phyloP scores from a whole-genome alignment of 2,113 vertebrate species.

The Oostethus manadensis region DNA sequence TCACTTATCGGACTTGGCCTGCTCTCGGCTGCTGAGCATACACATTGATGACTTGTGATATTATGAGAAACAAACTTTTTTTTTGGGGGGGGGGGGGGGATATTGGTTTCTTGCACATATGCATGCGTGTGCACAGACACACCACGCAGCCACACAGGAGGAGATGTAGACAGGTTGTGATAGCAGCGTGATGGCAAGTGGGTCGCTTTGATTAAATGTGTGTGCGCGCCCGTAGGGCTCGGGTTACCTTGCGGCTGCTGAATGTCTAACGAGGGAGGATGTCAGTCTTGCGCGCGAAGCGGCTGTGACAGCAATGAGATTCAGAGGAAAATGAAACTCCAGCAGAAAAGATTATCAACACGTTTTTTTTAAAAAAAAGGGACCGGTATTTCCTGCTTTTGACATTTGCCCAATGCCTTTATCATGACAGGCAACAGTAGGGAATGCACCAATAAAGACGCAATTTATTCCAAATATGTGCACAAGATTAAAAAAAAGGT shows the following conservation, averaged over 20 bases:
- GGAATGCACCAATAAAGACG: background rate
- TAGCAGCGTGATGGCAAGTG: conserved; percentile 43
- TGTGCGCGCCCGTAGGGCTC: conserved; percentile 23
- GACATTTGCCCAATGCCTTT: background rate
- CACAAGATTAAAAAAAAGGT: background rate
- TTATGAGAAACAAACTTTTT: too few relatives aligned
- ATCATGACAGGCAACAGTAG: conserved; percentile 3
- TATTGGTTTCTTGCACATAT: conserved; percentile 50
- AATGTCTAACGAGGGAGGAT: conserved; percentile 64
- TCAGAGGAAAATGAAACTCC: conserved; percentile 56
- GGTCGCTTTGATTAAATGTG: conserved; percentile 24
- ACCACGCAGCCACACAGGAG: conserved; percentile 2
- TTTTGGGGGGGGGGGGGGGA: too few relatives aligned
- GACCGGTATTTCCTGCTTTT: conserved; percentile 9
- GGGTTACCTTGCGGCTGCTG: conserved; percentile 60
- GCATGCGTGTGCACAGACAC: conserved; percentile 23
- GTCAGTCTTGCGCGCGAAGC: conserved; percentile 55
- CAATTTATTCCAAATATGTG: conserved; percentile 1
- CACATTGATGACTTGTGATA: too few relatives aligned
- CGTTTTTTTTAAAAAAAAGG: conserved; percentile 18
- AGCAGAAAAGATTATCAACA: conserved; percentile 47
- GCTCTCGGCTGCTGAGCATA: too few relatives aligned
- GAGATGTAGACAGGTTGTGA: conserved; percentile 38
- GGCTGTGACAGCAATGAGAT: conserved; percentile 60
- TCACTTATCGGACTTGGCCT: too few relatives aligned